These are phyloP conservation scores for Drosophila meridionalis DNA, from an alignment of 2,888 invertebrate genomes.

Conservation along the genomic window DNA sequence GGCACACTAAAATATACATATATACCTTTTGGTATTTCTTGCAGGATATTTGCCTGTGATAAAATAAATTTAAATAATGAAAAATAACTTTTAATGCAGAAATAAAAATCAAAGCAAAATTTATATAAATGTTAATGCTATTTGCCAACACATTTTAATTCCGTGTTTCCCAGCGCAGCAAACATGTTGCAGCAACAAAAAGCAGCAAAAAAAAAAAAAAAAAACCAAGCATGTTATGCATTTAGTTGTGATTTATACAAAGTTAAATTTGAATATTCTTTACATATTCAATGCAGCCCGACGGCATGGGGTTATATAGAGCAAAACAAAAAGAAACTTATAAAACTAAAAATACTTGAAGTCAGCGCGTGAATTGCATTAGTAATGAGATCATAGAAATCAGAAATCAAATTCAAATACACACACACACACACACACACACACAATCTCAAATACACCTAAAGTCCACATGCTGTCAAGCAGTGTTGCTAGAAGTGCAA, in stretches of 20 bases:
- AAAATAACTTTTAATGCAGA: background rate
- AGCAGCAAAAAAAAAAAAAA: background rate
- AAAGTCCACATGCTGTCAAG: background rate
- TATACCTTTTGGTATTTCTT: background rate
- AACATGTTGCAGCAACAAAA: background rate
- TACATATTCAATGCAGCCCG: background rate
- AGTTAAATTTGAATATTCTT: background rate
- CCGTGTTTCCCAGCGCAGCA: background rate
- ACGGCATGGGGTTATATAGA: background rate
- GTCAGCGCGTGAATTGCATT: background rate
- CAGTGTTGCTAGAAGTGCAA: conserved; percentile 13
- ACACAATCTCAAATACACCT: background rate
- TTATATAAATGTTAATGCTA: background rate
- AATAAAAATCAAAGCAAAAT: background rate
- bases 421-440: too few relatives aligned
- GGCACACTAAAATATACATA: background rate
- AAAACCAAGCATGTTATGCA: background rate
- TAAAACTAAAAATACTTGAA: background rate
- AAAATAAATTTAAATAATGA: background rate
- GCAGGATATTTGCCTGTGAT: background rate
- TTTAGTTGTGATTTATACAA: background rate
- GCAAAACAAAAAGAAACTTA: background rate
- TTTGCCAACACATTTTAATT: background rate
- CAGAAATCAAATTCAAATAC: too few relatives aligned
- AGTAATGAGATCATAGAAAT: background rate